These are phyloP conservation scores for Cydia amplana DNA, from an alignment of 1,140 invertebrate species.

Conservation along the genomic window DNA sequence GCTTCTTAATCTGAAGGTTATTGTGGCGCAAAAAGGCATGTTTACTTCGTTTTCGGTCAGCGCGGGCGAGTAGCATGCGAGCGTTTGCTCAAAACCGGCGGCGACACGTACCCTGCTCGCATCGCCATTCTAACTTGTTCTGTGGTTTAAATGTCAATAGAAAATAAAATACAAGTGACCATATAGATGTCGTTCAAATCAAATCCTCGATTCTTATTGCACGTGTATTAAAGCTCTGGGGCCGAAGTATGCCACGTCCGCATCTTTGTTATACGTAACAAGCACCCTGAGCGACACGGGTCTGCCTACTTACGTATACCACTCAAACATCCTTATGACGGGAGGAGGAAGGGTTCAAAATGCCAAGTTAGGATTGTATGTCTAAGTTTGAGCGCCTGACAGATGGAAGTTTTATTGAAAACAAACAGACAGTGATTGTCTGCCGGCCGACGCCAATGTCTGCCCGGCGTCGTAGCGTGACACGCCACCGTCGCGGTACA, in stretches of 20 bases:
- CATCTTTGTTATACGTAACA: conserved; percentile 18
- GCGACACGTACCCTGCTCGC: too few species aligned
- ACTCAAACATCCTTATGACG: background rate
- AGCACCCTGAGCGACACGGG: conserved; percentile 25
- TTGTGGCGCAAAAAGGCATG: too few species aligned
- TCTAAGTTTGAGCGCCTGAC: background rate
- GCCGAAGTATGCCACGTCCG: conserved; percentile 2
- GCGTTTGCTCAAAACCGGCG: too few species aligned
- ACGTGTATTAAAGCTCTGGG: background rate
- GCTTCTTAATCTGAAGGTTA: too few species aligned
- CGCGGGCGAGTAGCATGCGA: too few species aligned
- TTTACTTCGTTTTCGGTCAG: too few species aligned
- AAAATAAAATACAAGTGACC: background rate
- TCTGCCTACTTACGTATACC: background rate
- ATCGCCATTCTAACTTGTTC: too few species aligned
- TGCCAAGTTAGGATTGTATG: background rate
- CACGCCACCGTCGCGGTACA: background rate
- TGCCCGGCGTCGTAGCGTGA: background rate
- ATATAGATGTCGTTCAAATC: background rate
- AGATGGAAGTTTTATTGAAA: conserved; percentile 30
- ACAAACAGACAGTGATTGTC: conserved; percentile 31
- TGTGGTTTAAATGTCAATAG: background rate
- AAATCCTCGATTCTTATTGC: background rate
- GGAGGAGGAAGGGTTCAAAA: background rate
- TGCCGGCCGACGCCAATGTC: background rate